A percentile compares a stretch with the other conserved stretches of the same genome.
phyloP scores from a whole-genome alignment of 1,140 invertebrate species.

The Physella acuta region DNA sequence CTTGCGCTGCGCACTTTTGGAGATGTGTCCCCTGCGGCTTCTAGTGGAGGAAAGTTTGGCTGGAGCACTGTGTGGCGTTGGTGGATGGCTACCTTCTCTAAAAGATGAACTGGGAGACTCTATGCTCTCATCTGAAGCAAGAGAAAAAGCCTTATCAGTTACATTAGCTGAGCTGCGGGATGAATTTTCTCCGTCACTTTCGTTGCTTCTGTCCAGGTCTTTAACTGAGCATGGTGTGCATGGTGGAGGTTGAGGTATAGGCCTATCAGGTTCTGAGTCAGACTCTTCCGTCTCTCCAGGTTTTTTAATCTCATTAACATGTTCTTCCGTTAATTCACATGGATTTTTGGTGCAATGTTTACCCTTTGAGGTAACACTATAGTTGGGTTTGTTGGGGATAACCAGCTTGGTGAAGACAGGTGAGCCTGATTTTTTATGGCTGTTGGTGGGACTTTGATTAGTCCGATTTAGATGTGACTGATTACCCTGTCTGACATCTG shows the following conservation, averaged over 20 bases:
- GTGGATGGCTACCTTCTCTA: neutral
- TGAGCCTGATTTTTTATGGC: neutral
- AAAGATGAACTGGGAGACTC: constrained; percentile 10
- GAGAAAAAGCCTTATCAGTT: constrained; percentile 19
- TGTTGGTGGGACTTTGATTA: neutral
- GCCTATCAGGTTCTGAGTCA: constrained; percentile 8
- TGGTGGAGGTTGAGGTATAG: constrained; percentile 18
- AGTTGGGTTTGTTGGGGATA: neutral
- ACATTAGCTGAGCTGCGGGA: constrained; percentile 21
- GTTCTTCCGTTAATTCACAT: neutral
- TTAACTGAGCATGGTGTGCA: constrained; percentile 16
- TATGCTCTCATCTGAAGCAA: constrained; percentile 23
- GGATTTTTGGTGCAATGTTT: neutral
- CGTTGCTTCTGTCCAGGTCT: neutral
- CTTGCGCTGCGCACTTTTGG: constrained; percentile 1
- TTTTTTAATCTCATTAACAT: neutral
- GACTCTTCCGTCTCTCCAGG: neutral
- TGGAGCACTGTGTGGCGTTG: constrained; percentile 25
- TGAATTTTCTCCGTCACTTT: constrained; percentile 18
- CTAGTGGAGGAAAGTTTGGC: constrained; percentile 18
- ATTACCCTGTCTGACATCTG: neutral
- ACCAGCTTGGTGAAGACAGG: constrained; percentile 4
- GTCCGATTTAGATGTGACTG: neutral
- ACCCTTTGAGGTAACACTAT: neutral
- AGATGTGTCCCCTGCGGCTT: neutral